Evolutionary conservation across 2,888 invertebrate species (phyloP).

Genomic region (Parnassius smintheus): DNA sequence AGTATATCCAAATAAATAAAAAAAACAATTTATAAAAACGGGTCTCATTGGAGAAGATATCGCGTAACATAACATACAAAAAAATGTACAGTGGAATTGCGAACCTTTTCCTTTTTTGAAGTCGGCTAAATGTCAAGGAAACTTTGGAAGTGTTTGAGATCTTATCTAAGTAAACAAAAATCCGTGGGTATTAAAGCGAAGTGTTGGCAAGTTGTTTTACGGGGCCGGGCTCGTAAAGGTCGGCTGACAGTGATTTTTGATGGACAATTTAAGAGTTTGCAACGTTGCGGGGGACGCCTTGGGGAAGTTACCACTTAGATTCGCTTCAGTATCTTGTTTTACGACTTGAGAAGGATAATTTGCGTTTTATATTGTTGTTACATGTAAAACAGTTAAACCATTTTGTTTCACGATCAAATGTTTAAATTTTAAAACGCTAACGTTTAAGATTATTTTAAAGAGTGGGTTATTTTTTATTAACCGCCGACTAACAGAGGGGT

Average conservation of each 20-base stretch:
- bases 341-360: slow-evolving; percentile 20
- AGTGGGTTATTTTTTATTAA: too few species aligned
- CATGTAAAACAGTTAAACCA: background rate
- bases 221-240: slow-evolving; percentile 68
- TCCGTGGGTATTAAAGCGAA: slow-evolving; percentile 63
- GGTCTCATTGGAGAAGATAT: too few species aligned
- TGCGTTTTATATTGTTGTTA: slow-evolving; percentile 18
- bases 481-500: too few species aligned
- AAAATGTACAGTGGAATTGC: too few species aligned
- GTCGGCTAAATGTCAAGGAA: too few species aligned
- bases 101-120: too few species aligned
- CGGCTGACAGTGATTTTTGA: slow-evolving; percentile 71
- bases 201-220: slow-evolving; percentile 73
- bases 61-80: too few species aligned
- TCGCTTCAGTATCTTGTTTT: slow-evolving; percentile 15
- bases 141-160: slow-evolving; percentile 24
- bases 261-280: slow-evolving; percentile 76
- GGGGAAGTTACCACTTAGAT: slow-evolving; percentile 36
- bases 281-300: slow-evolving; percentile 47
- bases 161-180: slow-evolving; percentile 55
- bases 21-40: too few species aligned
- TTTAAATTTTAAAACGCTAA: too few species aligned
- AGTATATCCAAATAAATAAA: too few species aligned
- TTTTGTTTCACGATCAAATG: too few species aligned
- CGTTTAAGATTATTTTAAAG: too few species aligned